Base-by-base conservation (phyloP, 2,113 vertebrate genomes). In the Sphyrna mokarran region DNA sequence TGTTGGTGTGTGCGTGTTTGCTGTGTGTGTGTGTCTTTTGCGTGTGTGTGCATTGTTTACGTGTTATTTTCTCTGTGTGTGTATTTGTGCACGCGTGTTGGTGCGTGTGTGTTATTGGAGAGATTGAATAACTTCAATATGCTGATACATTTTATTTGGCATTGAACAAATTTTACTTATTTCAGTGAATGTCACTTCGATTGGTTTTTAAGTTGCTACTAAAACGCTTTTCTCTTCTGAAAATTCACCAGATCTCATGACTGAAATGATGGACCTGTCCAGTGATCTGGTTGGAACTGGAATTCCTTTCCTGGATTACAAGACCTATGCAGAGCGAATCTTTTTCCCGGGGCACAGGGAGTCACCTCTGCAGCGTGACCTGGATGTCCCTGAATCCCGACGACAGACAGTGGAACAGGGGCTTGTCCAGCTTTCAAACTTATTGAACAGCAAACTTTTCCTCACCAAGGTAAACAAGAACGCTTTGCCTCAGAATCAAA, bases 381-480 rank as follows among this genome's bases (percentile, higher is more conserved):
- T 99, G 95, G 99, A 99, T 0, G 98, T 99, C 8, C 99, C 99
- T 22, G 99, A 99, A 96, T 98, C 98, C 96, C 97, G 99, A 58
- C 97, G 99, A 16, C 98, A 98, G 96, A 99, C 99, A 0, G 99
- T 99, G 96, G 99, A 99, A 96, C 99, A 99, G 96, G 99, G 99
- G 72, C 97, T 99, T 96, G 98, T 99, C 69, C 99, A 99, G 97
- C 98, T 99, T 63, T 99, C 99, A 94, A 99, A 99, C 96, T 98
- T 99, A 95, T 99, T 99, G 96, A 99, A 99, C 97, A 99, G 99
- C 97, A 99, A 99, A 96, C 98, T 99, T 83, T 99, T 99, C 97
- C 98, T 99, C 97, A 99, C 98, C 96, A 99, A 99, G 98, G 99
- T 99, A 97, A 94, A 54, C 10, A 16, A 22, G n/a, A 37, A 0